These are phyloP conservation scores for Spondyliosoma cantharus DNA, from an alignment of 2,797 vertebrate genomes.

Conservation along the genomic window DNA sequence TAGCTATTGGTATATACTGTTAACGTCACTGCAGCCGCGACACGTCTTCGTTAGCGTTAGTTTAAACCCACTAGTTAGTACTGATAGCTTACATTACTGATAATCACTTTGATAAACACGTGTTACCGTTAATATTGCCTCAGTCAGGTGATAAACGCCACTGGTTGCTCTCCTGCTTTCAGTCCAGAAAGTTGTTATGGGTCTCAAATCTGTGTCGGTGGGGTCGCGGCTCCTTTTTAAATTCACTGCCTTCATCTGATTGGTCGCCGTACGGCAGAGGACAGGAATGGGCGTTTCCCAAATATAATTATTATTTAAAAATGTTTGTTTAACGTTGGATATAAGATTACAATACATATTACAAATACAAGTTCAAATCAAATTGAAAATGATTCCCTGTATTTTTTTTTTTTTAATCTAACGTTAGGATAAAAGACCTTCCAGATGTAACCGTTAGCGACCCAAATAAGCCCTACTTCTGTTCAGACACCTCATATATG, in stretches of 20 bases:
- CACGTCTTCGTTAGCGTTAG: too few relatives aligned
- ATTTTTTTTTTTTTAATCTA: too few relatives aligned
- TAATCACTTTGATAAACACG: fast-evolving
- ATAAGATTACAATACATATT: background rate
- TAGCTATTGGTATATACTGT: too few relatives aligned
- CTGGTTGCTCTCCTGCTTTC: fast-evolving
- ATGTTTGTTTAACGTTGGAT: fast-evolving
- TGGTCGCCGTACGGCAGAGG: slow-evolving; percentile 52
- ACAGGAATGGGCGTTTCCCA: slow-evolving; percentile 41
- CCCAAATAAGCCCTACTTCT: background rate
- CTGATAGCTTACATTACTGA: background rate
- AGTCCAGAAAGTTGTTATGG: background rate
- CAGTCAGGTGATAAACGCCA: fast-evolving
- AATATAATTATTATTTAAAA: background rate
- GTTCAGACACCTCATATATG: too few relatives aligned
- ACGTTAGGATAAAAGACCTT: too few relatives aligned
- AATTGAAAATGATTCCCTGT: background rate
- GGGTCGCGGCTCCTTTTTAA: slow-evolving; percentile 71
- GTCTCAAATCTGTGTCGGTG: fast-evolving
- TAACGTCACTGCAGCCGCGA: too few relatives aligned
- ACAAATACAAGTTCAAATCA: background rate
- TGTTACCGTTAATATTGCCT: slow-evolving; percentile 24
- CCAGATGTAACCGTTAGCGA: background rate
- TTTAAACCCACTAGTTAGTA: background rate
- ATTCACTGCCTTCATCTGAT: slow-evolving; percentile 54